These are phyloP conservation scores for Siniperca knerii DNA, from an alignment of 2,113 vertebrate species.

Conservation along the genomic window DNA sequence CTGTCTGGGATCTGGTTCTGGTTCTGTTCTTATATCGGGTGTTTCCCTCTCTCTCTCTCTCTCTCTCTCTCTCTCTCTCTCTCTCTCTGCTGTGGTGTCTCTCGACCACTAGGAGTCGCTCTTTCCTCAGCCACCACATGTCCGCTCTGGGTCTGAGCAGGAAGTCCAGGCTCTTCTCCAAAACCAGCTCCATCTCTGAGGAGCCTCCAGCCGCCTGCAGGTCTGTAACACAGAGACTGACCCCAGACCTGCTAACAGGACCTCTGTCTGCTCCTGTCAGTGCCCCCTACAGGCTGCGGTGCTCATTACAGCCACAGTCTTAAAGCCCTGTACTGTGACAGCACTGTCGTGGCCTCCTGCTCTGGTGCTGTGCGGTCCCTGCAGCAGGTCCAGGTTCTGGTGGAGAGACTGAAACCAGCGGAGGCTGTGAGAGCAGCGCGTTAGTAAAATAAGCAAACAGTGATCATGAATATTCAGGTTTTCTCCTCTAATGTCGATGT, in stretches of 20 bases:
- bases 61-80: background rate
- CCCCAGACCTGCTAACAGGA: background rate
- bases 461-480: too few relatives aligned
- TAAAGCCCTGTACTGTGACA: too few relatives aligned
- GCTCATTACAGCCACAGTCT: background rate
- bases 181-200: slow-evolving; percentile 78
- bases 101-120: slow-evolving; percentile 78
- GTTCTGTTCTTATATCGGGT: slow-evolving; percentile 18
- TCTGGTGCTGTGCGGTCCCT: too few relatives aligned
- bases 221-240: slow-evolving; percentile 74
- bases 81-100: background rate
- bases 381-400: too few relatives aligned
- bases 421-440: too few relatives aligned
- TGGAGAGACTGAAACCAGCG: too few relatives aligned
- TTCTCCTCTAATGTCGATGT: background rate
- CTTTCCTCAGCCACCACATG: slow-evolving; percentile 86
- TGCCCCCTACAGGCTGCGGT: background rate
- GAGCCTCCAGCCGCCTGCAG: slow-evolving; percentile 71
- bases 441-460: too few relatives aligned
- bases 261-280: background rate
- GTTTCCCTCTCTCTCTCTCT: slow-evolving; percentile 29
- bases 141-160: slow-evolving; percentile 81
- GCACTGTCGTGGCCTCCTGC: too few relatives aligned
- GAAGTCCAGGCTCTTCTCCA: slow-evolving; percentile 82
- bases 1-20: slow-evolving; percentile 28